Base-by-base conservation (phyloP, 2,888 invertebrate species). In the Trissoscelio sp. region DNA sequence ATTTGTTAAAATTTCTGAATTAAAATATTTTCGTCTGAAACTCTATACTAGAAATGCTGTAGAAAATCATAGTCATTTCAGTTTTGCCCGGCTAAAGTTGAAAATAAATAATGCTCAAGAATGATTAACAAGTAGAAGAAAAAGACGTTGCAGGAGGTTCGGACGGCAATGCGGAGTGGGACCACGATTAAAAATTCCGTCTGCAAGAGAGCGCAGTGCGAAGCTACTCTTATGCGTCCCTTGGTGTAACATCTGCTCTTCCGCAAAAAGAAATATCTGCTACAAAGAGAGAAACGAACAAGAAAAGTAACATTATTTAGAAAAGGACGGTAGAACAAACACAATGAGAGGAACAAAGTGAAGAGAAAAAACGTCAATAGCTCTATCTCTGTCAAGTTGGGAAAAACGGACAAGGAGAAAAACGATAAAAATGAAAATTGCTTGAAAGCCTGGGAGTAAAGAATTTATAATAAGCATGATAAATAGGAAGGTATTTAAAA, bases 141-240 rank as follows among this genome's bases (percentile, higher is more conserved):
- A 81, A 77, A 77, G 66, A 75, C 28, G 46, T 70, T 37, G 73
- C 48, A 74, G 66, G 22, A 72, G 72, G 42, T 64, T 72, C 39
- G 62, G 60, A 75, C 79, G 69, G 77, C 74, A 69, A 55, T 80
- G 78, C 83, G 72, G 62, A 80, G 84, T 83, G 83, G 78, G 79
- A 84, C 75, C 77, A 51, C 87, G 88, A 88, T 88, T 88, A 88
- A 88, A 88, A 88, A 88, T 88, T 88, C 88, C 87, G 86, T 88
- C 86, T 87, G 85, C 83, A 82, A 70, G 79, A 79, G 62, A 73
- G 79, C 73, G 69, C 79, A 79, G 79, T 79, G 72, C 79, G 82
- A 83, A 82, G 83, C 83, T 72, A 81, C 81, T 81, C 83, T 83
- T 84, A 84, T 80, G 83, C 84, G 83, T 83, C 83, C 83, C 83